These are phyloP conservation scores for Hoplias malabaricus DNA, from an alignment of 2,113 vertebrate species.

Conservation along the genomic window DNA sequence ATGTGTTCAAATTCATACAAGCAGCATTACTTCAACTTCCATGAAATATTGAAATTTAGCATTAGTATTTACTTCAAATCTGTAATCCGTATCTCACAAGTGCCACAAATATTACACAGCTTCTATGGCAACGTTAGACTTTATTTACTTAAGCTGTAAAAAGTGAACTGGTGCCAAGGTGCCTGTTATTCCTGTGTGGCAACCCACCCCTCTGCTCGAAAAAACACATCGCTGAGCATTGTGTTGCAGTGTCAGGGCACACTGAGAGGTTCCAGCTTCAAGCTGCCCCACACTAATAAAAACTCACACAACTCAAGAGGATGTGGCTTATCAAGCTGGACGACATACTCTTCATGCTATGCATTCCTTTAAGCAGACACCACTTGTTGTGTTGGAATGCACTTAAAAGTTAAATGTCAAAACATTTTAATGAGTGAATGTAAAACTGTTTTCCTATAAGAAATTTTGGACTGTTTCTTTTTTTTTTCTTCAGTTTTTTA, in stretches of 20 bases:
- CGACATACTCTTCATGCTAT: constrained; percentile 45
- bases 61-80: constrained; percentile 9
- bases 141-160: constrained; percentile 16
- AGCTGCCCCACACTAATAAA: constrained; percentile 38
- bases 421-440: too few relatives aligned
- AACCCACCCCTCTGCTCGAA: not conserved
- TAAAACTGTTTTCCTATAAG: too few relatives aligned
- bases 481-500: too few relatives aligned
- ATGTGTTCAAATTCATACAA: not conserved
- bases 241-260: constrained; percentile 36
- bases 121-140: not conserved
- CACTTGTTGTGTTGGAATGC: not conserved
- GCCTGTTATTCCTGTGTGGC: not conserved
- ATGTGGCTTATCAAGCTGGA: constrained; percentile 33
- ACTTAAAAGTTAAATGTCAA: not conserved
- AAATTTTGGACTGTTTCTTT: too few relatives aligned
- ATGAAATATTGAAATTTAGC: constrained; percentile 22
- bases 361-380: constrained; percentile 38
- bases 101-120: not conserved
- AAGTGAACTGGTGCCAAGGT: constrained; percentile 14
- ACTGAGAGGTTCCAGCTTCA: not conserved
- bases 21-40: not conserved
- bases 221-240: constrained; percentile 35
- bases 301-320: not conserved
- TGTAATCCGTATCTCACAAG: not conserved